Evolutionary conservation across 2,113 vertebrate genomes (phyloP).

Genomic region (Glaucidium brasilianum): DNA sequence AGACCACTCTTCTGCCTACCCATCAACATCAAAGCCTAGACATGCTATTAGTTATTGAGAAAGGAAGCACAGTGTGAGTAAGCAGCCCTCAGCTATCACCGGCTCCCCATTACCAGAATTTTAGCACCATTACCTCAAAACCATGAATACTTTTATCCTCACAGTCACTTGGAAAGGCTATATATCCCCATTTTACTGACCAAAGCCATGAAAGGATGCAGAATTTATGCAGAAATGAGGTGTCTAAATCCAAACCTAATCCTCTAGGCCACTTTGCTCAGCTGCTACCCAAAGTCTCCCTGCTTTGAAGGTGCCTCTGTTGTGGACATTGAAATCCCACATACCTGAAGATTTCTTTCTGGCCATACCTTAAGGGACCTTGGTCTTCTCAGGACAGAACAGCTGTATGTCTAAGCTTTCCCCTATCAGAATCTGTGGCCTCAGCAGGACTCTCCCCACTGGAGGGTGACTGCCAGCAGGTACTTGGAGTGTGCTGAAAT

Average conservation of each 20-base stretch:
- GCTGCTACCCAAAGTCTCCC: not conserved
- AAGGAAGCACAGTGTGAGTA: conserved; percentile 25
- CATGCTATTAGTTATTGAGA: conserved; percentile 61
- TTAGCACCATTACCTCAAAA: conserved; percentile 64
- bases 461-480: not conserved
- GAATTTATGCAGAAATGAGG: not conserved
- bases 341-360: not conserved
- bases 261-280: not conserved
- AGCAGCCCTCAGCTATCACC: conserved; percentile 51
- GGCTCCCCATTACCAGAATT: conserved; percentile 53
- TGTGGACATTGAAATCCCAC: not conserved
- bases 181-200: conserved; percentile 13
- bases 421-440: not conserved
- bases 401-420: not conserved
- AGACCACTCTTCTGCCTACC: conserved; percentile 53
- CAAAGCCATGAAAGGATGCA: not conserved
- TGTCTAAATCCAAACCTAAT: not conserved
- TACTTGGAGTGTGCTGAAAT: not conserved
- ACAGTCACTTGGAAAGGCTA: not conserved
- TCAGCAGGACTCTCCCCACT: not conserved
- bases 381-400: not conserved
- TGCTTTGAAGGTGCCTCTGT: not conserved
- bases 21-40: conserved; percentile 60
- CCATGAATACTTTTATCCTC: conserved; percentile 61
- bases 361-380: not conserved